A percentile compares a stretch with the other conserved stretches of the same genome.
Evolutionary conservation across 2,888 invertebrate species (phyloP).

Genomic region (Muschampia plurimacula): DNA sequence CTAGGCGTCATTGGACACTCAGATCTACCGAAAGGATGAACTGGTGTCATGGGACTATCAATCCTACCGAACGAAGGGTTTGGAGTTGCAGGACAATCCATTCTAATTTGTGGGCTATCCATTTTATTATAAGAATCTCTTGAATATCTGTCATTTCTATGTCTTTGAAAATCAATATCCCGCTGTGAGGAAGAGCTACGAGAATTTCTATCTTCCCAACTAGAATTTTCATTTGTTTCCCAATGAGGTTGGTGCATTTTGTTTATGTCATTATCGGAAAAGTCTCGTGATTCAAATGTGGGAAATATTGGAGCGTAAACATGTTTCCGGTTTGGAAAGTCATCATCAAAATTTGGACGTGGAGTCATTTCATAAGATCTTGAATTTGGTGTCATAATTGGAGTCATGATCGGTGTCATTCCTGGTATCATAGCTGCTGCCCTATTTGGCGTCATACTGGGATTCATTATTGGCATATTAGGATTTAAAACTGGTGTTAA

Average conservation of each 20-base stretch:
- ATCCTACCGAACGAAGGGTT: slow-evolving; percentile 57
- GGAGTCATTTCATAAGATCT: slow-evolving; percentile 63
- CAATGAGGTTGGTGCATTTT: slow-evolving; percentile 22
- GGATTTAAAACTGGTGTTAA: slow-evolving; percentile 39
- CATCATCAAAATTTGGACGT: slow-evolving; percentile 61
- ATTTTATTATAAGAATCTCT: slow-evolving; percentile 42
- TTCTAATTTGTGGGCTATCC: slow-evolving; percentile 55
- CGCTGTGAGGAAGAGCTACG: slow-evolving; percentile 45
- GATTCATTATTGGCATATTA: slow-evolving; percentile 35
- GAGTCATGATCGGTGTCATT: slow-evolving; percentile 41
- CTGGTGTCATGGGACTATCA: slow-evolving; percentile 60
- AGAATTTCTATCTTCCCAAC: slow-evolving; percentile 50
- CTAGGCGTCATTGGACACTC: slow-evolving; percentile 64
- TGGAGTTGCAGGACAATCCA: slow-evolving; percentile 58
- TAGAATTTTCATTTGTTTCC: slow-evolving; percentile 37
- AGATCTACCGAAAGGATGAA: slow-evolving; percentile 57
- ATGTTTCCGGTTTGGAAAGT: slow-evolving; percentile 57
- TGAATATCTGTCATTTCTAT: slow-evolving; percentile 47
- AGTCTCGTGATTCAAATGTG: slow-evolving; percentile 53
- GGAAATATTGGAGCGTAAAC: slow-evolving; percentile 69
- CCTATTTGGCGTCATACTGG: slow-evolving; percentile 38
- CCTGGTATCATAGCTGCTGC: slow-evolving; percentile 6
- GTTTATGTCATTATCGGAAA: slow-evolving; percentile 52
- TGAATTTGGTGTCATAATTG: slow-evolving; percentile 55
- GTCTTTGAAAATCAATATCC: slow-evolving; percentile 47